Evolutionary conservation across 2,888 invertebrate genomes (phyloP), one percentile per base, ranked within the genome.

Genomic region (Diplolepis rosae): DNA sequence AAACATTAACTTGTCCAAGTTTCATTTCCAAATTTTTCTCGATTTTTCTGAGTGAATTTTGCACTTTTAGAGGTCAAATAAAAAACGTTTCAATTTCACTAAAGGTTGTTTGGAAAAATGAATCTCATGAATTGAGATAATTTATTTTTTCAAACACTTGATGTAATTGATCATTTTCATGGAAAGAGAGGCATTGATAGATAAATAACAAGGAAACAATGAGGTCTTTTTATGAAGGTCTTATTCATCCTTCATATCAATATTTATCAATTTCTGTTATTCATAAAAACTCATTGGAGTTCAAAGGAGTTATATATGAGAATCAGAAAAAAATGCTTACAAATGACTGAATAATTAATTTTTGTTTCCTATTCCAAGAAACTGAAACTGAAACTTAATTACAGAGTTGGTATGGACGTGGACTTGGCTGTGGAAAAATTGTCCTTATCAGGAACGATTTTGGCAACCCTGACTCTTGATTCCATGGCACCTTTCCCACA

Each of bases 401-500:
- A 7, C 81, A 91, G 91, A 70, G 85, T 90, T 70, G 90, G 90
- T 1, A 85, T 91, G 84, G 89, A 89, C 70, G 84, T 91, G 74
- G 90, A 91, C 73, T 78, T 90, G 18, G 90, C 89, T 1, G 89
- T 91, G 68, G 91, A 91, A 76, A 90, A 90, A 75, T 82, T 91
- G 48, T 88, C 89, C 69, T 79, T 91, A 0, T 85, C 86, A 39
- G 91, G 91, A 4, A 89, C 88, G 42, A 82, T 91, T 39, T 88
- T 90, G 66, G 83, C 89, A 28, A 88, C 90, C 11, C 77, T 90
- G 22, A 89, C 89, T 27, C 82, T 91, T 74, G 89, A 90, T 77
- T 88, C 89, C 82, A 89, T 89, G 71, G 89, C 89, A 1, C 89
- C 91, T 27, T 91, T 91, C 82, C 91, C 91, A 7, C 91, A 91